Conservation (phyloP, 1,140 invertebrate genomes). For the Uloborus diversus region DNA sequence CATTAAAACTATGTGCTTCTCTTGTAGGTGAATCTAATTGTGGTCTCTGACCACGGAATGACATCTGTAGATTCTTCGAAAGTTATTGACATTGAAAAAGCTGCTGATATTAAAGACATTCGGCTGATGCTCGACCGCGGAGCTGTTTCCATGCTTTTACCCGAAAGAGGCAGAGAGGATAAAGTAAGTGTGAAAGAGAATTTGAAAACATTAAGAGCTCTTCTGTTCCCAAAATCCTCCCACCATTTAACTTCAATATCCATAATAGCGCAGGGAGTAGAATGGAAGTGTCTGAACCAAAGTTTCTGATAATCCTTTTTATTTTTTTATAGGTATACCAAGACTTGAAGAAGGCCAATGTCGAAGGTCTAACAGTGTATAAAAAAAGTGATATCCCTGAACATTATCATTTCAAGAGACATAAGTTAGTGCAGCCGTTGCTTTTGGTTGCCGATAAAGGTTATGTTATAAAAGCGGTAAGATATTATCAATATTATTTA, state of each 20-base stretch:
- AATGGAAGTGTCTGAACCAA: too few species aligned
- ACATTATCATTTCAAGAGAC: slow-evolving; percentile 72
- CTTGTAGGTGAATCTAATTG: slow-evolving; percentile 72
- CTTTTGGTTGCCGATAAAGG: slow-evolving; percentile 70
- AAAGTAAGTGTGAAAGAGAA: slow-evolving; percentile 17
- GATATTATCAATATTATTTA: slow-evolving; percentile 7
- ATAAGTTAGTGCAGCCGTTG: slow-evolving; percentile 71
- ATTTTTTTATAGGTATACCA: slow-evolving; percentile 67
- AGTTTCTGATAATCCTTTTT: too few species aligned
- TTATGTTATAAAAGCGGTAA: slow-evolving; percentile 63
- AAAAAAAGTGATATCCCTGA: slow-evolving; percentile 70
- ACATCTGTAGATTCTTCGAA: slow-evolving; percentile 64
- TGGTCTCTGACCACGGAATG: slow-evolving; percentile 83
- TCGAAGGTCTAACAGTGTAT: slow-evolving; percentile 70
- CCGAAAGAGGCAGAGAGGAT: slow-evolving; percentile 69
- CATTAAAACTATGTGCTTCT: not conserved
- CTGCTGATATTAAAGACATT: slow-evolving; percentile 56
- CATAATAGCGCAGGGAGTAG: too few species aligned
- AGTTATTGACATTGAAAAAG: slow-evolving; percentile 55
- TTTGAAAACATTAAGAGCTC: too few species aligned
- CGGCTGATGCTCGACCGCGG: slow-evolving; percentile 54
- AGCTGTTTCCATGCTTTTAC: slow-evolving; percentile 69
- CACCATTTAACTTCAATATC: too few species aligned
- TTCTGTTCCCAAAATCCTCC: too few species aligned
- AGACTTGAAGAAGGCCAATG: slow-evolving; percentile 66